phyloP scores from a whole-genome alignment of 2,888 invertebrate species.

The Isoperla grammatica region DNA sequence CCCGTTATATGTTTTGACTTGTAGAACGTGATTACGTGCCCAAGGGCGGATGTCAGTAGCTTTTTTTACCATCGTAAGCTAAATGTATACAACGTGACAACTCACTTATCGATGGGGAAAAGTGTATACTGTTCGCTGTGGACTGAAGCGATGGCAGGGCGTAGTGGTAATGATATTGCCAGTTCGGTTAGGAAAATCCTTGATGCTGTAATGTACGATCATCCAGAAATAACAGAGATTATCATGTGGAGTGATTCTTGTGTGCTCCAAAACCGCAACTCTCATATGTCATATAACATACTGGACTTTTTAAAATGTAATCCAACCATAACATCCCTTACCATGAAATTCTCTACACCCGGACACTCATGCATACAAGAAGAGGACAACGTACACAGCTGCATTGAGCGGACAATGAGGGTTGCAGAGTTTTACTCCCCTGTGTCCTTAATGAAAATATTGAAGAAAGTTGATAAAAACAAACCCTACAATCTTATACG shows the following conservation, averaged over 20 bases:
- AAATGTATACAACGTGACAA: not conserved
- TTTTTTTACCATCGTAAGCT: conserved; percentile 26
- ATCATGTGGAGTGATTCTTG: conserved; percentile 4
- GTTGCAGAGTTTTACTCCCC: not conserved
- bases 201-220: not conserved
- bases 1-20: conserved; percentile 1
- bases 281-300: conserved; percentile 5
- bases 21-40: conserved; percentile 13
- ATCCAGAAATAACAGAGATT: conserved; percentile 4
- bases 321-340: not conserved
- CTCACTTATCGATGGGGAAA: not conserved
- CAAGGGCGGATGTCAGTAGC: conserved; percentile 21
- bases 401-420: conserved; percentile 8
- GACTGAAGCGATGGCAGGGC: conserved; percentile 4
- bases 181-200: conserved; percentile 1
- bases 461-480: too few relatives aligned
- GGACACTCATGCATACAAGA: conserved; percentile 13
- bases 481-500: too few relatives aligned
- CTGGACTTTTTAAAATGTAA: conserved; percentile 1
- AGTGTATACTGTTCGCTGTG: not conserved
- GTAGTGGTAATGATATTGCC: conserved; percentile 9
- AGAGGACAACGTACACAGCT: conserved; percentile 10
- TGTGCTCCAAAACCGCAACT: conserved; percentile 6
- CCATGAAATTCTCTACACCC: conserved; percentile 1
- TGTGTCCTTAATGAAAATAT: too few relatives aligned